phyloP scores from a whole-genome alignment of 2,113 vertebrate species.

The Planiliza haematocheilus region DNA sequence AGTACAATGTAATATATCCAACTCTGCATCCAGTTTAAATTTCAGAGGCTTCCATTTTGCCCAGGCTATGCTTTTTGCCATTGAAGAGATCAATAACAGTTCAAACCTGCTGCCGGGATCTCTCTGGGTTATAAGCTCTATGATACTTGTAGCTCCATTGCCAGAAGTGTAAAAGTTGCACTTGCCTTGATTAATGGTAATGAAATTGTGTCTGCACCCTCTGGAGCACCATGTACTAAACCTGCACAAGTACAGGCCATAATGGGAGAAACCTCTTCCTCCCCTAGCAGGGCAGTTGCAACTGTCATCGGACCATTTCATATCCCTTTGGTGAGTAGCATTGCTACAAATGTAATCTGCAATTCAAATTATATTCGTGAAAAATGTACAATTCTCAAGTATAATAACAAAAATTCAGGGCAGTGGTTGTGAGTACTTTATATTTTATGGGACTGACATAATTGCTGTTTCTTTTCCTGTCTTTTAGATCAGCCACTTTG shows the following conservation, averaged over 20 bases:
- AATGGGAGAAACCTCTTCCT: conserved; percentile 77
- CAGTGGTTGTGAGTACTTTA: background rate
- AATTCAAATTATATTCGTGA: background rate
- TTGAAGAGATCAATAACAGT: conserved; percentile 83
- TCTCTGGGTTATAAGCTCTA: conserved; percentile 81
- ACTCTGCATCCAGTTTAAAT: conserved; percentile 67
- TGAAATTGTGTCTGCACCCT: conserved; percentile 15
- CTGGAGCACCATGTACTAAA: conserved; percentile 58
- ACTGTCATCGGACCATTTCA: conserved; percentile 77
- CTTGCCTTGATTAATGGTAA: conserved; percentile 73
- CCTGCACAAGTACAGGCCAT: conserved; percentile 74
- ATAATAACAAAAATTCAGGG: too few relatives aligned
- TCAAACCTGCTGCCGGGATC: conserved; percentile 78
- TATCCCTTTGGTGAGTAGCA: conserved; percentile 74
- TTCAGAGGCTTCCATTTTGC: conserved; percentile 79
- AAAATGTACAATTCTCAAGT: too few relatives aligned
- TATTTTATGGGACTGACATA: background rate
- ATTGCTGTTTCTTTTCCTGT: background rate
- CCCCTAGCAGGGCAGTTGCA: conserved; percentile 75
- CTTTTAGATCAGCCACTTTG: conserved; percentile 79
- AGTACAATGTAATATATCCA: background rate
- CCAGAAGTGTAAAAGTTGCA: conserved; percentile 64
- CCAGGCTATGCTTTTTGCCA: conserved; percentile 82
- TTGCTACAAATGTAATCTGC: too few relatives aligned
- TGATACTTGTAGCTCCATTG: conserved; percentile 75